These are phyloP conservation scores for Channa argus DNA, from an alignment of 2,113 vertebrate species.

Conservation along the genomic window DNA sequence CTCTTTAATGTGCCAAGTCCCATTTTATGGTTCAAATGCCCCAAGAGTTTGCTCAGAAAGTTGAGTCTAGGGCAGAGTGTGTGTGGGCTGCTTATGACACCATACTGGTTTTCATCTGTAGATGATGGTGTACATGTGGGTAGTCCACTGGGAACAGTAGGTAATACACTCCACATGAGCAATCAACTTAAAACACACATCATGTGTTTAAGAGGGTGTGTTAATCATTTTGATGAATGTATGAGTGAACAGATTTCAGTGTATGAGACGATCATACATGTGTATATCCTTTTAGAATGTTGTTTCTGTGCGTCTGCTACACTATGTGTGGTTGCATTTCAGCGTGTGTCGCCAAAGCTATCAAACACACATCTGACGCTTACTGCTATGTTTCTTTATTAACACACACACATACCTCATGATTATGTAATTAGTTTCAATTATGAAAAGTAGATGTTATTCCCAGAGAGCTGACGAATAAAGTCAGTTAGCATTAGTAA, in stretches of 20 bases:
- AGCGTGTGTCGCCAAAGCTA: not conserved
- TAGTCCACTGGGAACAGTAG: constrained; percentile 48
- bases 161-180: constrained; percentile 70
- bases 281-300: constrained; percentile 1
- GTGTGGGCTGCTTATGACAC: constrained; percentile 30
- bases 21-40: not conserved
- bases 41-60: not conserved
- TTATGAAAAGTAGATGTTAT: constrained; percentile 73
- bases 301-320: not conserved
- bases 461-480: constrained; percentile 28
- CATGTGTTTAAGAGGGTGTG: constrained; percentile 9
- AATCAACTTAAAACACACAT: constrained; percentile 42
- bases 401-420: constrained; percentile 20
- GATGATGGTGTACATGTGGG: constrained; percentile 48
- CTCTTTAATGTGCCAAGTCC: not conserved
- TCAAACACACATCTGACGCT: constrained; percentile 40
- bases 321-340: not conserved
- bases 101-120: constrained; percentile 29
- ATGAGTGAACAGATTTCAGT: constrained; percentile 36
- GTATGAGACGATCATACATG: not conserved
- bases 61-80: constrained; percentile 5
- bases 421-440: constrained; percentile 57
- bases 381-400: constrained; percentile 21
- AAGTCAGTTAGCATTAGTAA: constrained; percentile 41
- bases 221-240: constrained; percentile 21